phyloP scores from a whole-genome alignment of 2,888 invertebrate genomes.

The Spodoptera littoralis region DNA sequence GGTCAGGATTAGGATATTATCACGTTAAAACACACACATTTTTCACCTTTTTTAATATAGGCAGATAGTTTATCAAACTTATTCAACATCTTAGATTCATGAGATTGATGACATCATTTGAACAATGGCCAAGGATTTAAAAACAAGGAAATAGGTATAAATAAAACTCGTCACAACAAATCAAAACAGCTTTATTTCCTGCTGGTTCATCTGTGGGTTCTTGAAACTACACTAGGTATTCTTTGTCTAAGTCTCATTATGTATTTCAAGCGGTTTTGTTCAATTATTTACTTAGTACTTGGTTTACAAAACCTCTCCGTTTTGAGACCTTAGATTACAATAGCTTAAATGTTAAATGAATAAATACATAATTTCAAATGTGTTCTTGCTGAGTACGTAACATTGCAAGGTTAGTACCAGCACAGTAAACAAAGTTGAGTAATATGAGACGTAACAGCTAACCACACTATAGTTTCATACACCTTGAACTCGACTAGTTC shows the following conservation, averaged over 20 bases:
- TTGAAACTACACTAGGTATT: conserved; percentile 75
- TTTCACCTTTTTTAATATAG: too few relatives aligned
- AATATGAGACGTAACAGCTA: conserved; percentile 60
- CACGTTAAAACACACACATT: too few relatives aligned
- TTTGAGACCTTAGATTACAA: conserved; percentile 65
- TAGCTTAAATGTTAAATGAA: conserved; percentile 61
- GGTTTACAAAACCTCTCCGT: conserved; percentile 63
- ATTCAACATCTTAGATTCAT: neutral
- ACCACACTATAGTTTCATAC: conserved; percentile 48
- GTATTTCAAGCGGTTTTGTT: conserved; percentile 59
- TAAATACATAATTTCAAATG: conserved; percentile 61
- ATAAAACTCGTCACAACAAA: conserved; percentile 80
- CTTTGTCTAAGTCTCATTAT: conserved; percentile 65
- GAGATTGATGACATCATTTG: too few relatives aligned
- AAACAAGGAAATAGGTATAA: conserved; percentile 32
- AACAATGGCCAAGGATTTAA: neutral
- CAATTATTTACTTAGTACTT: conserved; percentile 52
- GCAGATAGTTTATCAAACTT: conserved; percentile 6
- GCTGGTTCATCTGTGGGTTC: conserved; percentile 83
- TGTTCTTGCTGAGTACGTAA: conserved; percentile 63
- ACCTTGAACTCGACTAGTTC: conserved; percentile 56
- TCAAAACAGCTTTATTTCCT: conserved; percentile 87
- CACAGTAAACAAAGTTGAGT: conserved; percentile 57
- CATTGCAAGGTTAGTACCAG: conserved; percentile 63
- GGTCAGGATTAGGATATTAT: too few relatives aligned